phyloP scores from a whole-genome alignment of 2,797 vertebrate species.

The Thalassophryne amazonica region DNA sequence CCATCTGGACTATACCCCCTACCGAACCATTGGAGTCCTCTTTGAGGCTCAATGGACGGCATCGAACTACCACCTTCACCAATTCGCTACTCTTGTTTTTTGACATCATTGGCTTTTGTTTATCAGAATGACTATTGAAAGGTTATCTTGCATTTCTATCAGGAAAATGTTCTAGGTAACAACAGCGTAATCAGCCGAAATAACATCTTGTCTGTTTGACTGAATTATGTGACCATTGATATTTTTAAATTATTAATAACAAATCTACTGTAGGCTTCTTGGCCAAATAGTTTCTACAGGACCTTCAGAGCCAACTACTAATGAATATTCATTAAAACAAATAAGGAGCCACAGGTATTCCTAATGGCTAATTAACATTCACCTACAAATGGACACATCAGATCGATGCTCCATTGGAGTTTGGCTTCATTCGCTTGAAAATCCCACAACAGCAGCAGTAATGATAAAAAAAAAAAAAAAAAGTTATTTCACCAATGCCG shows the following conservation, averaged over 20 bases:
- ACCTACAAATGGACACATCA: slow-evolving; percentile 19
- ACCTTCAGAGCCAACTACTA: background rate
- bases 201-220: background rate
- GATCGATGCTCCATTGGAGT: slow-evolving; percentile 57
- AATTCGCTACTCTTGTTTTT: slow-evolving; percentile 86
- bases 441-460: slow-evolving; percentile 2
- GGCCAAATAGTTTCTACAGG: slow-evolving; percentile 3
- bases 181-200: slow-evolving; percentile 10
- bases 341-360: background rate
- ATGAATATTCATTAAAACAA: background rate
- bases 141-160: background rate
- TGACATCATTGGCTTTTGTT: slow-evolving; percentile 66
- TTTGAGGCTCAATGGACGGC: slow-evolving; percentile 87
- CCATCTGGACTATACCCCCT: slow-evolving; percentile 85
- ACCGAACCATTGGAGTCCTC: slow-evolving; percentile 83
- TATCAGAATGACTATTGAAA: background rate
- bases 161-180: no score
- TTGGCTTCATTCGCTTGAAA: slow-evolving; percentile 11
- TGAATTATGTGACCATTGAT: slow-evolving; percentile 19
- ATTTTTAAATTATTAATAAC: slow-evolving; percentile 23
- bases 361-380: slow-evolving; percentile 19
- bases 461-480: slow-evolving; percentile 19
- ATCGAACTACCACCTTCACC: slow-evolving; percentile 93
- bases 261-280: slow-evolving; percentile 27
- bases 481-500: slow-evolving; percentile 9